Evolutionary conservation across 2,888 invertebrate genomes (phyloP).

Genomic region (Isoperla grammatica): DNA sequence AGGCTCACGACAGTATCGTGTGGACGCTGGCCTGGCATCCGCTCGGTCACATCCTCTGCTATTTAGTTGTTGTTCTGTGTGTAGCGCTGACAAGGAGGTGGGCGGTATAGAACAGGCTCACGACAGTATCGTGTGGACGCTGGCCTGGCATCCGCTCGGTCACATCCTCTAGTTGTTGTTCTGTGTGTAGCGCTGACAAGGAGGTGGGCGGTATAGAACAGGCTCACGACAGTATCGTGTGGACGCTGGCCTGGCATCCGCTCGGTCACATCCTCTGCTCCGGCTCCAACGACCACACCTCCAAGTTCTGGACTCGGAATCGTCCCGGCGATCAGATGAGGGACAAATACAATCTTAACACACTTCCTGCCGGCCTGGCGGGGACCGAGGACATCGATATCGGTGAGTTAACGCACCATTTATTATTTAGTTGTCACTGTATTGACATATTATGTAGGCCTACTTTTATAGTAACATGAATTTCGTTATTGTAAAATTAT

Average conservation of each 20-base stretch:
- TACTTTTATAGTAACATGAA: too few relatives aligned
- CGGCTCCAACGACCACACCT: slow-evolving; percentile 99
- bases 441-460: neutral
- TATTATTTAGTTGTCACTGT: neutral
- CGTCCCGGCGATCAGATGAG: slow-evolving; percentile 97
- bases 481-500: too few relatives aligned
- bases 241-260: slow-evolving; percentile 99
- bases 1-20: slow-evolving; percentile 98
- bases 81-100: slow-evolving; percentile 92
- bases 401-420: slow-evolving; percentile 44
- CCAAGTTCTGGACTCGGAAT: slow-evolving; percentile 99
- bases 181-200: slow-evolving; percentile 84
- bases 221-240: slow-evolving; percentile 98
- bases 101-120: slow-evolving; percentile 98
- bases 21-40: slow-evolving; percentile 99
- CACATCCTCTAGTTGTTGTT: slow-evolving; percentile 98
- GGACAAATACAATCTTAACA: slow-evolving; percentile 95
- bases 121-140: slow-evolving; percentile 98
- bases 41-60: slow-evolving; percentile 90
- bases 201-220: slow-evolving; percentile 98
- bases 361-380: slow-evolving; percentile 75
- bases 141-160: slow-evolving; percentile 96
- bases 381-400: slow-evolving; percentile 65
- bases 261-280: slow-evolving; percentile 93
- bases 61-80: too few relatives aligned